Base-by-base conservation (phyloP, 2,888 invertebrate species). In the Cyrtodaria siliqua region DNA sequence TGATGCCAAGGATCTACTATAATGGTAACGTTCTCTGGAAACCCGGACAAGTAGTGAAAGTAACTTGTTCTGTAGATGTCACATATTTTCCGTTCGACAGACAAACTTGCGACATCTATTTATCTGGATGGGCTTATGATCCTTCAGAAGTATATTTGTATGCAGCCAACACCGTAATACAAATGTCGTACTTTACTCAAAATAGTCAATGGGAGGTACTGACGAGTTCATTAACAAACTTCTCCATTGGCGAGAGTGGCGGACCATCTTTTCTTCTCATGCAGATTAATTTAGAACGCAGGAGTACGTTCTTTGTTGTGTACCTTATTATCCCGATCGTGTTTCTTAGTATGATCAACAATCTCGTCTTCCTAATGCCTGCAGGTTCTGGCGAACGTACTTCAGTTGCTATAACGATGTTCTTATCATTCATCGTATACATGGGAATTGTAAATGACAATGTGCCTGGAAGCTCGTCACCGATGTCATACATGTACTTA, bases 381-480 rank as follows among this genome's bases (percentile, higher is more conserved):
- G 47, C 68, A 2, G 44, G 47, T 2, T 79, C 82, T 1, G 82
- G 79, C 4, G 82, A 82, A 20, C 29, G 76, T 16, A 68, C 64
- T 2, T 76, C 76, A 1, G 74, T 73, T 0, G 69, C 76, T 0
- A 64, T 82, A 1, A 82, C 82, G 3, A 29, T 72, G 12, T 76
- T 73, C 47, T 38, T 82, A 49, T 72, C 82, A 2, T 76, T 75
- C 44, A 44, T 71, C 2, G 75, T 82, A 1, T 82, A 70, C 53
- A 79, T 79, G 78, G 53, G 68, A 12, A 76, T 76, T 12, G 61
- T 82, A 2, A 79, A 75, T 56, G 61, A 67, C 38, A 70, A 73
- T 20, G 52, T 82, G 12, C 79, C 82, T 12, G 61, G 67, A 40
- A 76, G 72, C 38, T 79, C 82, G 0, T 33, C 50, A 9, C 79